phyloP scores from a whole-genome alignment of 2,797 vertebrate genomes.

The Diceros bicornis region DNA sequence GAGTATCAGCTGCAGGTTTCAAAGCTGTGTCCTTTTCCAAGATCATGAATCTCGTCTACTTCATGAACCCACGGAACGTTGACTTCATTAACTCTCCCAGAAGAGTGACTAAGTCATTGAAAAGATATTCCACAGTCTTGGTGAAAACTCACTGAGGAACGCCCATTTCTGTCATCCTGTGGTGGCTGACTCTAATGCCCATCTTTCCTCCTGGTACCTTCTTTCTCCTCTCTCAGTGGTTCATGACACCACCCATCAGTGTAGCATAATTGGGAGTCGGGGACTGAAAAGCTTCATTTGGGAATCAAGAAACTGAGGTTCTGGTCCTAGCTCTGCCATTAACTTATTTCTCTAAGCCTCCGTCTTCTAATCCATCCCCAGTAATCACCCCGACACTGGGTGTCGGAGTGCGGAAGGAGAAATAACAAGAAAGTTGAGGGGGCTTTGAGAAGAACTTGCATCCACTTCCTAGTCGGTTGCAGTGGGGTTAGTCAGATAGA shows the following conservation, averaged over 20 bases:
- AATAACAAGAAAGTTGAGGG: not conserved
- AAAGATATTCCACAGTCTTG: not conserved
- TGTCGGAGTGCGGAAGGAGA: not conserved
- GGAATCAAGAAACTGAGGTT: not conserved
- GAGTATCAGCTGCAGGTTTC: not conserved
- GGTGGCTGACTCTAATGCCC: not conserved
- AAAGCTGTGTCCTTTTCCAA: not conserved
- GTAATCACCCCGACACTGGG: not conserved
- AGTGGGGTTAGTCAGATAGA: not conserved
- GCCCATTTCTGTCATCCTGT: not conserved
- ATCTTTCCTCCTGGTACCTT: not conserved
- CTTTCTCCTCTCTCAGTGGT: not conserved
- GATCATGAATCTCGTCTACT: slow-evolving; percentile 10
- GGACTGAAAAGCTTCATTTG: not conserved
- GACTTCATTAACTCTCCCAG: not conserved
- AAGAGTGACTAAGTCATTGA: not conserved
- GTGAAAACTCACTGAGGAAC: not conserved
- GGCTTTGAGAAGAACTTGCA: not conserved
- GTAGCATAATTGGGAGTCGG: no score
- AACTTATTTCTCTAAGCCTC: not conserved
- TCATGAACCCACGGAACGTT: not conserved
- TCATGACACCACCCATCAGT: not conserved
- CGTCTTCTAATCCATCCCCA: not conserved
- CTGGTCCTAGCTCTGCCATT: not conserved
- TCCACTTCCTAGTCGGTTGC: not conserved